Evolutionary conservation across 2,797 vertebrate genomes (phyloP).

Genomic region (Enteromius trimaculatus): DNA sequence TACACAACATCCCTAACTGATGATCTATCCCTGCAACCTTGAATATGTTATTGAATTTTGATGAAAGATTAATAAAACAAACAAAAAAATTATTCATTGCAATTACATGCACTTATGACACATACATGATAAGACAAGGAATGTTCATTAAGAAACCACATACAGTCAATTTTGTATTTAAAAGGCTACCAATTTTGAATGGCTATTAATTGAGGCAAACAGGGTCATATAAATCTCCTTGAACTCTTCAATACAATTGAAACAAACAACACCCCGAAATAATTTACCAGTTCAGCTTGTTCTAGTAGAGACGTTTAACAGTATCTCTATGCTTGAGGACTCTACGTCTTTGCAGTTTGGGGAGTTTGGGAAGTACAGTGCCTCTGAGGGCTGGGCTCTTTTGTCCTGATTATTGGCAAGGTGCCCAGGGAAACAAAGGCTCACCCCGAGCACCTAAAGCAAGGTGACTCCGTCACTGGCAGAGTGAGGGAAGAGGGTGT

Average conservation of each 20-base stretch:
- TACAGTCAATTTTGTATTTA: not conserved
- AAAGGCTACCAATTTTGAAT: not conserved
- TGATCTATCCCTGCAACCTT: not conserved
- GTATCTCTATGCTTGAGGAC: constrained; percentile 34
- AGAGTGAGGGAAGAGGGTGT: constrained; percentile 24
- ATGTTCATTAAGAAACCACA: not conserved
- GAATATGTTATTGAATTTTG: not conserved
- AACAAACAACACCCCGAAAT: not conserved
- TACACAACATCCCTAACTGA: not conserved
- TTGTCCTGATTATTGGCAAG: constrained; percentile 63
- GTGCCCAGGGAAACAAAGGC: constrained; percentile 68
- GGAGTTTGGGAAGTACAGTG: constrained; percentile 22
- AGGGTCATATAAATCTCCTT: not conserved
- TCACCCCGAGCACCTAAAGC: constrained; percentile 62
- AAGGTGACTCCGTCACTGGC: constrained; percentile 71
- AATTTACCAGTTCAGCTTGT: not conserved
- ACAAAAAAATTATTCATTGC: too few species aligned
- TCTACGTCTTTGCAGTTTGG: constrained; percentile 34
- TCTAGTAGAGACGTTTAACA: not conserved
- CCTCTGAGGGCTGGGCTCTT: constrained; percentile 31
- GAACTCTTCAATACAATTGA: not conserved
- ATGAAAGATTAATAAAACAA: too few species aligned
- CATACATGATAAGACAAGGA: too few species aligned
- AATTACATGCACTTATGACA: not conserved
- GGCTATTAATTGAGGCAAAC: not conserved